Evolutionary conservation across 2,797 vertebrate species (phyloP).

Genomic region (Tadarida brasiliensis): DNA sequence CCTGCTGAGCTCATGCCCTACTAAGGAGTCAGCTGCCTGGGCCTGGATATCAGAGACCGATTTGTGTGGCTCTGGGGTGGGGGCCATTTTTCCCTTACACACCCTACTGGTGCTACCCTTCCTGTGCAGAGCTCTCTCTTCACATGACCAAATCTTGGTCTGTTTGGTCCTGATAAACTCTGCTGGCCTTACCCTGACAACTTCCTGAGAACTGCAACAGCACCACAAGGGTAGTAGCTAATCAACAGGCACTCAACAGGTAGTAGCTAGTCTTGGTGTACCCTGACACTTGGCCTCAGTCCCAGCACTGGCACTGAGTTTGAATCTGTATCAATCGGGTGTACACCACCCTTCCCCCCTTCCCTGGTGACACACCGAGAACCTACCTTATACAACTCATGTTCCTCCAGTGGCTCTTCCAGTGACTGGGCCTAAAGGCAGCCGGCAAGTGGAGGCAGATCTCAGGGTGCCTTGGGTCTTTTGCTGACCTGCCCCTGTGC

Average conservation of each 20-base stretch:
- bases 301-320: background rate
- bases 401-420: background rate
- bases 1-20: background rate
- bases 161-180: background rate
- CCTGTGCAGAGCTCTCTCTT: background rate
- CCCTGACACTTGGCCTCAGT: background rate
- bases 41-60: background rate
- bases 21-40: background rate
- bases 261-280: background rate
- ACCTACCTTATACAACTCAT: background rate
- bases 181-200: background rate
- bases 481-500: no score
- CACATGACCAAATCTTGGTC: background rate
- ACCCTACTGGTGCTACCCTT: background rate
- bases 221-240: no score
- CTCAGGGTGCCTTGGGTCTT: no score
- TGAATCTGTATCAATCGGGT: background rate
- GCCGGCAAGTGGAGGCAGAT: background rate
- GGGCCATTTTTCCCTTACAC: background rate
- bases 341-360: background rate
- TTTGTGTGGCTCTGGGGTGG: background rate
- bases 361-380: background rate
- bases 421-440: background rate
- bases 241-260: background rate
- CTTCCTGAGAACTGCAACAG: background rate